Conservation (phyloP, 2,797 vertebrate genomes). For the Acipenser ruthenus region DNA sequence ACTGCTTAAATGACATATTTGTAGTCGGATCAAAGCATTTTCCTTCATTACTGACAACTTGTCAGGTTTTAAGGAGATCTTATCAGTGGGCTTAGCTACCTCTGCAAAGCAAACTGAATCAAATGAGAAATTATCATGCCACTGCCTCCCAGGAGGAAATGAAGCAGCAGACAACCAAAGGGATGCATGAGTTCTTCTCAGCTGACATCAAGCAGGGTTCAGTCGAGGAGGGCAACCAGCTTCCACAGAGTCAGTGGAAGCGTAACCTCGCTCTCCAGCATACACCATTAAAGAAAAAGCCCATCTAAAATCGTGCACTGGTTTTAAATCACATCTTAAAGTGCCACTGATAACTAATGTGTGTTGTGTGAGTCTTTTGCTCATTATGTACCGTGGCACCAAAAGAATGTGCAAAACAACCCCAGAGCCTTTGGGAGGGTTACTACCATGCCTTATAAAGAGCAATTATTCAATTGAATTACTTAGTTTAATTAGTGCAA, state of each 20-base stretch:
- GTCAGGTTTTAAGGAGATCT: conserved; percentile 59
- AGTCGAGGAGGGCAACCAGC: neutral
- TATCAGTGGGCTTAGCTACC: conserved; percentile 53
- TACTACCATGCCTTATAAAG: too few relatives aligned
- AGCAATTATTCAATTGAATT: too few relatives aligned
- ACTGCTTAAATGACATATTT: conserved; percentile 61
- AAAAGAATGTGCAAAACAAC: too few relatives aligned
- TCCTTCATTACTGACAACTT: conserved; percentile 63
- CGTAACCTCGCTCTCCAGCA: too few relatives aligned
- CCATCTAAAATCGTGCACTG: too few relatives aligned
- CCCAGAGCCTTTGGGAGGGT: too few relatives aligned
- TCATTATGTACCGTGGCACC: too few relatives aligned
- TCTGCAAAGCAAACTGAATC: conserved; percentile 52
- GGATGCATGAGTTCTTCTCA: conserved; percentile 25
- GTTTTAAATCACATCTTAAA: too few relatives aligned
- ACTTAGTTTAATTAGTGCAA: too few relatives aligned
- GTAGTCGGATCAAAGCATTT: conserved; percentile 61
- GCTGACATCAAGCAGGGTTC: neutral
- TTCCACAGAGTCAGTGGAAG: neutral
- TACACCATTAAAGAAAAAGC: too few relatives aligned
- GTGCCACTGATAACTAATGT: too few relatives aligned
- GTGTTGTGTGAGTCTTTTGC: too few relatives aligned
- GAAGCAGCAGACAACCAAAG: conserved; percentile 30
- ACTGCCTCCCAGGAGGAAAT: conserved; percentile 42
- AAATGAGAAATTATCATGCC: conserved; percentile 53